Conservation (phyloP, 2,888 invertebrate species). For the Tinea pellionella region DNA sequence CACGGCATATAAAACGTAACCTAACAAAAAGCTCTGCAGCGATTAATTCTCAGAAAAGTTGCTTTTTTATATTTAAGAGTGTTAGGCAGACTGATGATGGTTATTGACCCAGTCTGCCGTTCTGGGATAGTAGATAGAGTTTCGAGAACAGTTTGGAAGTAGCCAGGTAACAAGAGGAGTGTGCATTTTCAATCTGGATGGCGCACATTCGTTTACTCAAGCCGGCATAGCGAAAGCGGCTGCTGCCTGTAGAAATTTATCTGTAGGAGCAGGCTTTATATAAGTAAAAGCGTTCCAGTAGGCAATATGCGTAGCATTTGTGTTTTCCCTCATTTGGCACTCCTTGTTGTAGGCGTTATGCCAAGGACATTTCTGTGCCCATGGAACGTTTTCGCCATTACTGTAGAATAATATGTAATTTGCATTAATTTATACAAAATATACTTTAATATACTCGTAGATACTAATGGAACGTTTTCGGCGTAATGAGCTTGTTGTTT, state of each 20-base stretch:
- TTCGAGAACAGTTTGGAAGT: too few relatives aligned
- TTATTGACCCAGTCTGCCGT: too few relatives aligned
- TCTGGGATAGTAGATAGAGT: too few relatives aligned
- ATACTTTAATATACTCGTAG: neutral
- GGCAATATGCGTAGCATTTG: neutral
- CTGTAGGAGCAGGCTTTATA: too few relatives aligned
- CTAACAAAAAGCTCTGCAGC: neutral
- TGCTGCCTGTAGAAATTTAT: too few relatives aligned
- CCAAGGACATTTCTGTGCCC: slow-evolving; percentile 22
- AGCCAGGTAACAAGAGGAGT: too few relatives aligned
- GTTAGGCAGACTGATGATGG: too few relatives aligned
- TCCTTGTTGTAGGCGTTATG: slow-evolving; percentile 29
- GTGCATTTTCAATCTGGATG: too few relatives aligned
- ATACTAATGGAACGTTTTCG: neutral
- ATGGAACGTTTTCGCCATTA: slow-evolving; percentile 8
- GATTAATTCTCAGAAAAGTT: neutral
- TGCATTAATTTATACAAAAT: neutral
- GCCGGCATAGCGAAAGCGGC: too few relatives aligned
- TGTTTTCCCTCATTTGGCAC: slow-evolving; percentile 32
- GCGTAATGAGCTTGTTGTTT: neutral
- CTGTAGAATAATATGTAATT: neutral
- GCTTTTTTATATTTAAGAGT: neutral
- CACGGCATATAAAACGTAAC: neutral
- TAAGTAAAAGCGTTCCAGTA: too few relatives aligned
- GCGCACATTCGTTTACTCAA: too few relatives aligned